These are phyloP conservation scores for Genyomyrus donnyi DNA, from an alignment of 2,113 vertebrate genomes.

Conservation along the genomic window DNA sequence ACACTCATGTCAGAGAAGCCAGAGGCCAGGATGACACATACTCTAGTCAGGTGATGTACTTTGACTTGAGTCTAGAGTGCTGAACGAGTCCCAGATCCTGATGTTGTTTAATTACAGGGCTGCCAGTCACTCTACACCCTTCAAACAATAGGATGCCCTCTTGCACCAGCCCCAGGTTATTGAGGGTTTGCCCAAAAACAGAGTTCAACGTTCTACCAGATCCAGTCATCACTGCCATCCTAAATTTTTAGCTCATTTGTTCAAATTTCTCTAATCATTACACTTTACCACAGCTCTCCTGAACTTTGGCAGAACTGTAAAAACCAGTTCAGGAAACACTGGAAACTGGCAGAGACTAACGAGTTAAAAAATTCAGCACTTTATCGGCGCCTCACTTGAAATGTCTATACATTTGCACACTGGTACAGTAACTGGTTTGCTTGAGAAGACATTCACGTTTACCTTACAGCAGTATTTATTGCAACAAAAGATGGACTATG, in stretches of 20 bases:
- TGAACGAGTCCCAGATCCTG: background rate
- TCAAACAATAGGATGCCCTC: conserved; percentile 1
- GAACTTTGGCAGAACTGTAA: background rate
- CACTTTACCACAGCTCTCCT: conserved; percentile 19
- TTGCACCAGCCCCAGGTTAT: background rate
- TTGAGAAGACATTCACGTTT: background rate
- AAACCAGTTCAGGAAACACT: background rate
- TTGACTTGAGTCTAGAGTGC: background rate
- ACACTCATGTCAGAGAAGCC: background rate
- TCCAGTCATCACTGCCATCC: conserved; percentile 53
- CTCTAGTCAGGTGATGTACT: background rate
- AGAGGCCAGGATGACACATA: conserved; percentile 1
- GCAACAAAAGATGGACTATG: background rate
- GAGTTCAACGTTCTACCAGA: conserved; percentile 26
- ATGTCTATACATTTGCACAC: background rate
- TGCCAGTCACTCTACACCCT: background rate
- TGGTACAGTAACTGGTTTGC: background rate
- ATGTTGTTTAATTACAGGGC: background rate
- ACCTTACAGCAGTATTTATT: background rate
- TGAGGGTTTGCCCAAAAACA: conserved; percentile 22
- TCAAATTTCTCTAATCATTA: conserved; percentile 25
- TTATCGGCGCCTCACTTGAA: background rate
- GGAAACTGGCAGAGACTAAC: background rate
- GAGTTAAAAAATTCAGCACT: background rate
- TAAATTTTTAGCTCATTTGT: conserved; percentile 58